A percentile compares a stretch with the other conserved stretches of the same genome.
phyloP scores from a whole-genome alignment of 2,113 vertebrate species.

The Drymodes brunneopygia region DNA sequence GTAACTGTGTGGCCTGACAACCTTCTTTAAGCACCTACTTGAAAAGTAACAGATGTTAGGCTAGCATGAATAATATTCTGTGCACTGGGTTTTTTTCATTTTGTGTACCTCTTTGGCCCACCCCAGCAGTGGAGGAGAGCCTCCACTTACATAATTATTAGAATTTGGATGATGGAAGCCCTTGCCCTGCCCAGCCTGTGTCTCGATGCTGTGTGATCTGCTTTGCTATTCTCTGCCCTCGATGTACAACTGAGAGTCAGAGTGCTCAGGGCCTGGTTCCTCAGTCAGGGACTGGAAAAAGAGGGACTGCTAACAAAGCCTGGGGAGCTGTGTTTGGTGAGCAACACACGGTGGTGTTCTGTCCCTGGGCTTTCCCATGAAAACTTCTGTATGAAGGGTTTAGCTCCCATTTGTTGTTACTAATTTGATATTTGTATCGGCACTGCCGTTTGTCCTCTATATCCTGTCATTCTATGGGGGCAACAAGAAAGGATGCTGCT shows the following conservation, averaged over 20 bases:
- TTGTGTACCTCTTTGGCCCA: not conserved
- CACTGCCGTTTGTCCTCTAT: not conserved
- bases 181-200: not conserved
- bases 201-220: fast-evolving
- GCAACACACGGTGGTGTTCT: not conserved
- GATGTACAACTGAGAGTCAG: not conserved
- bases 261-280: not conserved
- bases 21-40: not conserved
- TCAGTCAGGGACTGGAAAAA: not conserved
- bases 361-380: not conserved
- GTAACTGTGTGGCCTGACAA: not conserved
- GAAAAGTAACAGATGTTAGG: not conserved
- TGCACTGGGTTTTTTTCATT: not conserved
- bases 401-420: not conserved
- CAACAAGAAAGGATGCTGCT: not conserved
- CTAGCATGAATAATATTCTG: not conserved
- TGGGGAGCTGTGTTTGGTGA: not conserved
- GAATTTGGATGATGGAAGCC: not conserved
- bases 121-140: not conserved
- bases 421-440: not conserved
- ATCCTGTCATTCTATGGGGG: not conserved
- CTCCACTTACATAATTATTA: not conserved
- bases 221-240: not conserved
- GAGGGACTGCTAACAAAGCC: not conserved
- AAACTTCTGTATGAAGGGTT: not conserved